Conservation (phyloP, 2,797 vertebrate species). For the Apogon hyalosoma region DNA sequence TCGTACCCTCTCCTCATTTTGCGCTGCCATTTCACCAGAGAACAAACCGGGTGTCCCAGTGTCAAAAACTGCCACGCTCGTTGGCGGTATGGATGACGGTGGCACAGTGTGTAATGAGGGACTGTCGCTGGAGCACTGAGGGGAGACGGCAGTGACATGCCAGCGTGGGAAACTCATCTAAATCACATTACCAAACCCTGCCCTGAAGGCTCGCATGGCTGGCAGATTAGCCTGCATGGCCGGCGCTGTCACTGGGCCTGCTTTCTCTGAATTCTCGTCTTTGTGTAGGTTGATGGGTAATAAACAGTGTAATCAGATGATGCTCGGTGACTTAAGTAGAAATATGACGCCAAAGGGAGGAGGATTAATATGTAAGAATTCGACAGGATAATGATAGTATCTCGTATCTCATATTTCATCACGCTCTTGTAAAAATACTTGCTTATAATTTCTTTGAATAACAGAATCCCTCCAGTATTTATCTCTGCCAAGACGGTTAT, state of each 20-base stretch:
- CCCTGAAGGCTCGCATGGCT: constrained; percentile 74
- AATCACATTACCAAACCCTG: constrained; percentile 83
- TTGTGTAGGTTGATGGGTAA: constrained; percentile 67
- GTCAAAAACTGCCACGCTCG: constrained; percentile 76
- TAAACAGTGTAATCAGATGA: constrained; percentile 73
- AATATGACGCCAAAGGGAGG: constrained; percentile 49
- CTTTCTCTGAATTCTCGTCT: constrained; percentile 54
- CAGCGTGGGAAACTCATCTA: constrained; percentile 82
- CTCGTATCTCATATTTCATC: background rate
- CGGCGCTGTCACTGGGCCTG: constrained; percentile 46
- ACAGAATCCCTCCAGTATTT: no score
- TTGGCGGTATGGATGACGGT: constrained; percentile 65
- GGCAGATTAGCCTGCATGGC: constrained; percentile 75
- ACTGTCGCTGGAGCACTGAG: constrained; percentile 74
- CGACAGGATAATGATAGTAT: constrained; percentile 27
- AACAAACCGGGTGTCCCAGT: constrained; percentile 66
- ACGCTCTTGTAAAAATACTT: no score
- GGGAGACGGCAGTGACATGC: constrained; percentile 75
- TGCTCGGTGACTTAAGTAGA: constrained; percentile 49
- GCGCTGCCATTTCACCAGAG: constrained; percentile 37
- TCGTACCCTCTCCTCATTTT: constrained; percentile 30
- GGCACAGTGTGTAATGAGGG: constrained; percentile 82
- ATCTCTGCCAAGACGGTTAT: no score
- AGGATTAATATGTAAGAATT: constrained; percentile 15
- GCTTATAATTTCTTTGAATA: no score